Base-by-base conservation (phyloP, 2,888 invertebrate genomes). In the Brachyptera putata region DNA sequence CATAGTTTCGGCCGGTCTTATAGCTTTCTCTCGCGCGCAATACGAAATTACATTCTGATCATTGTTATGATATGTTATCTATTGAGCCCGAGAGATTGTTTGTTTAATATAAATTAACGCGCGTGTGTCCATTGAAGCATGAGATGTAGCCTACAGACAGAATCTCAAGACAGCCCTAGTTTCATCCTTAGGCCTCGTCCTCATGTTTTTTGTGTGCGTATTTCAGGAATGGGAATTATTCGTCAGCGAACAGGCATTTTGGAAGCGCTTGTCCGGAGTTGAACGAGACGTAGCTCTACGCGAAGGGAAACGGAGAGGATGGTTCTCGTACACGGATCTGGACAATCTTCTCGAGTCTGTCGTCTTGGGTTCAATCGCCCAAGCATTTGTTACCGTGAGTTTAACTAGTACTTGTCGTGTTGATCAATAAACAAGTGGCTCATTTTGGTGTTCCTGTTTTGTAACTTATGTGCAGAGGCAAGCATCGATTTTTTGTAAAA, bases 181-280 rank as follows among this genome's bases (percentile, higher is more conserved):
- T n/a, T n/a, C n/a, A n/a, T n/a, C n/a, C n/a, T n/a, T n/a, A n/a
- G n/a, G n/a, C n/a, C n/a, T n/a, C n/a, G n/a, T n/a, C n/a, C n/a
- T n/a, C n/a, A n/a, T n/a, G n/a, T n/a, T n/a, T n/a, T n/a, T n/a
- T n/a, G n/a, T n/a, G n/a, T n/a, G n/a, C n/a, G n/a, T 58, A 73
- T 74, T 74, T 22, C 70, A 89, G 92, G 84, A 93, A 69, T 95
- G 95, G 95, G 84, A 89, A 67, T 80, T 95, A 56, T 92, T 85
- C 76, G 88, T 94, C 58, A 84, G 82, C 68, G 83, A 86, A 65
- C 77, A 84, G 67, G 82, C 84, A 57, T 95, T 95, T 74, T 87
- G 89, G 76, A 75, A 80, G 46, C 85, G 88, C 64, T 74, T 94
- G 57, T 72, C 76, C 55, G 79, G 82, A 73, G 75, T 92, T 61